phyloP scores from a whole-genome alignment of 2,888 invertebrate genomes.

The Drosophila phalerata region DNA sequence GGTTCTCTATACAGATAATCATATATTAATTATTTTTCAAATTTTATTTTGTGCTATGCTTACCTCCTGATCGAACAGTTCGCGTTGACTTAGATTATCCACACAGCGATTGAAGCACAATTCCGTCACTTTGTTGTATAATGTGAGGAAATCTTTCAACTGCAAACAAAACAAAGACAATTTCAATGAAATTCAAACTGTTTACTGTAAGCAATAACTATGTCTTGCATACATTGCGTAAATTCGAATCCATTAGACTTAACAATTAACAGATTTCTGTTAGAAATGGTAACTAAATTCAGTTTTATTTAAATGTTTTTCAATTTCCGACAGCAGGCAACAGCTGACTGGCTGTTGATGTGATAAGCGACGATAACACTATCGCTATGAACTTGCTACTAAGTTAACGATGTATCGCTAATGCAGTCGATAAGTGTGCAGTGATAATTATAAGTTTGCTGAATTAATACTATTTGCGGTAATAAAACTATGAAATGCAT shows the following conservation, averaged over 20 bases:
- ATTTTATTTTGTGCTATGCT: constrained; percentile 7
- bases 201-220: not conserved
- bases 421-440: not conserved
- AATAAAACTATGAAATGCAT: not conserved
- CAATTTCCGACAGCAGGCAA: constrained; percentile 15
- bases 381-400: not conserved
- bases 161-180: constrained; percentile 41
- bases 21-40: not conserved
- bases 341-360: constrained; percentile 42
- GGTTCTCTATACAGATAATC: constrained; percentile 56
- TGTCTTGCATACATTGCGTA: constrained; percentile 50
- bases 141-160: constrained; percentile 85
- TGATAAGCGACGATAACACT: constrained; percentile 13
- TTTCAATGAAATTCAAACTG: not conserved
- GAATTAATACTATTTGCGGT: not conserved
- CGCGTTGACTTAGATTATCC: constrained; percentile 82
- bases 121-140: constrained; percentile 85
- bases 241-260: constrained; percentile 52
- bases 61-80: constrained; percentile 79
- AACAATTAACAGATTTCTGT: not conserved
- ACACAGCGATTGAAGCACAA: constrained; percentile 84
- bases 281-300: constrained; percentile 18
- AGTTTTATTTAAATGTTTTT: constrained; percentile 41
- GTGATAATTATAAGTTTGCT: too few relatives aligned
- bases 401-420: too few relatives aligned